phyloP scores from a whole-genome alignment of 2,888 invertebrate genomes.

The Prosapia bicincta region DNA sequence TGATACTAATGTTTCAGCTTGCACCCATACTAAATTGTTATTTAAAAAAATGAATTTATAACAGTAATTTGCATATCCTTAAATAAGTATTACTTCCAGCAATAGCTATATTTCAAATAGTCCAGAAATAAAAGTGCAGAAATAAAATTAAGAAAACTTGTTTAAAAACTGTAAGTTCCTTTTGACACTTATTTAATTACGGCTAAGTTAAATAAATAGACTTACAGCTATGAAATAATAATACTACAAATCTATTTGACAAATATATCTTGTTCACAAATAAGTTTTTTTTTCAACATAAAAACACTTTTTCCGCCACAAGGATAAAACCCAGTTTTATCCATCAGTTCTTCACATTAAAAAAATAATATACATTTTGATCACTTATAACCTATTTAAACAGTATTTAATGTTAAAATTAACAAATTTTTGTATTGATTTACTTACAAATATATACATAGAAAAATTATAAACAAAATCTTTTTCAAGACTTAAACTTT shows the following conservation, averaged over 20 bases:
- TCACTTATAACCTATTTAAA: conserved; percentile 2
- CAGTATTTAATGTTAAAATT: neutral
- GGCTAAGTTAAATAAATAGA: neutral
- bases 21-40: no score
- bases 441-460: neutral
- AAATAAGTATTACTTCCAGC: no score
- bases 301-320: neutral
- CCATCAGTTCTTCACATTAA: neutral
- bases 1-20: no score
- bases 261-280: neutral
- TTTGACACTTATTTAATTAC: neutral
- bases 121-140: no score
- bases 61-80: no score
- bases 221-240: neutral
- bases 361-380: neutral
- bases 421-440: neutral
- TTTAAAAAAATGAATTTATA: no score
- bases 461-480: neutral
- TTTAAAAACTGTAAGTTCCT: neutral
- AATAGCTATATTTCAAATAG: no score
- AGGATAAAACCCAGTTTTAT: neutral
- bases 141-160: no score
- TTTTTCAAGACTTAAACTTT: neutral
- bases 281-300: neutral
- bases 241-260: neutral